Conservation (phyloP, 1,140 invertebrate genomes). For the Chelonus insularis region DNA sequence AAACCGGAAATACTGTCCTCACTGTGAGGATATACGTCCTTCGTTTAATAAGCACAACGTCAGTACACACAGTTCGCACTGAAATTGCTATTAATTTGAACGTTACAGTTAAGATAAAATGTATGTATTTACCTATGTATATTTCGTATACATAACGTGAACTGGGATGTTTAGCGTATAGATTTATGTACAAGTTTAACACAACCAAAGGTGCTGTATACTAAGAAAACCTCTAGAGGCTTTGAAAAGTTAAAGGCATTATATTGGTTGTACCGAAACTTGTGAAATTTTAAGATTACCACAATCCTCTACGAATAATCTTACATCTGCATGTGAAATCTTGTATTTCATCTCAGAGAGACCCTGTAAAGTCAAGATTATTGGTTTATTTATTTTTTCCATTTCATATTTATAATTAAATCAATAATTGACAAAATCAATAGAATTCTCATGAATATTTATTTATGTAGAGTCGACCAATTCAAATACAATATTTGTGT, state of each 20-base stretch:
- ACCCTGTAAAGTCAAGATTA: no score
- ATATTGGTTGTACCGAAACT: slow-evolving; percentile 31
- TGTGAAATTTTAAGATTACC: slow-evolving; percentile 40
- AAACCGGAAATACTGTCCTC: background rate
- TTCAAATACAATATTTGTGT: no score
- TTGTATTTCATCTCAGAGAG: no score
- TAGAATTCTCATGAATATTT: no score
- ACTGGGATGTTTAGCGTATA: background rate
- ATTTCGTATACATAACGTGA: background rate
- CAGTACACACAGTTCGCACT: background rate
- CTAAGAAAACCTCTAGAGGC: background rate
- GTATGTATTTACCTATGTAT: background rate
- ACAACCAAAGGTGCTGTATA: background rate
- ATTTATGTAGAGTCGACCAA: no score
- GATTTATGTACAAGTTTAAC: background rate
- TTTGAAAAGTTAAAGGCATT: slow-evolving; percentile 21
- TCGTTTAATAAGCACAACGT: slow-evolving; percentile 15
- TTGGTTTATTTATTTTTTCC: no score
- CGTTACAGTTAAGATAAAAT: background rate
- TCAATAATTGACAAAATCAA: no score
- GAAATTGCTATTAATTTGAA: slow-evolving; percentile 1
- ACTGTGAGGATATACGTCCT: slow-evolving; percentile 2
- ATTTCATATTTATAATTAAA: no score
- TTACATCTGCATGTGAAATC: background rate
- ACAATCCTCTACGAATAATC: background rate